A percentile compares a stretch with the other conserved stretches of the same genome.
Evolutionary conservation across 2,797 vertebrate genomes (phyloP).

Genomic region (Ataeniobius toweri): DNA sequence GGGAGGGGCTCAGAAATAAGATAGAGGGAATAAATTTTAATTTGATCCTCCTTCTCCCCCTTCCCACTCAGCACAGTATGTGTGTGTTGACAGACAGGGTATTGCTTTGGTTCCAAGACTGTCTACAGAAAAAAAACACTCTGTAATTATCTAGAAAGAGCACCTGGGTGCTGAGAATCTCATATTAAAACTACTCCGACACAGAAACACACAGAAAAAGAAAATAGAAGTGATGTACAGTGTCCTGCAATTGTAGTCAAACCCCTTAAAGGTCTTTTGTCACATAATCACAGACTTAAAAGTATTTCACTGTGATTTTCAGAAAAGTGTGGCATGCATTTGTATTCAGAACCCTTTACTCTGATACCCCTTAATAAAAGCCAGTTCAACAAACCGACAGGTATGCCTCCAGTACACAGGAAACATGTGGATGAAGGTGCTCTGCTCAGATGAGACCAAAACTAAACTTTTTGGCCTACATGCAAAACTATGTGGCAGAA

Average conservation of each 20-base stretch:
- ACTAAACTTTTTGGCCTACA: background rate
- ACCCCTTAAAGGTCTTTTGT: background rate
- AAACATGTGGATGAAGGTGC: background rate
- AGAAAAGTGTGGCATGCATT: background rate
- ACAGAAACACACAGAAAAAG: constrained; percentile 11
- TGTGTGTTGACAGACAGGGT: constrained; percentile 55
- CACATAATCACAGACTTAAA: background rate
- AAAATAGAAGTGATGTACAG: constrained; percentile 15
- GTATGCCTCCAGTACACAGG: no score
- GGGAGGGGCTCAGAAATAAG: constrained; percentile 45
- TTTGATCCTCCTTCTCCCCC: constrained; percentile 39
- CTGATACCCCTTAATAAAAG: background rate
- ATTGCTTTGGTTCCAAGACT: constrained; percentile 61
- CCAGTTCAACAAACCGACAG: no score
- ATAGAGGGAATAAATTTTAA: constrained; percentile 60
- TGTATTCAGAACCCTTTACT: background rate
- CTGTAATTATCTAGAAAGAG: constrained; percentile 70
- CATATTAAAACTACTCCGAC: constrained; percentile 46
- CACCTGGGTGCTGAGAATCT: constrained; percentile 66
- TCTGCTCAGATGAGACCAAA: background rate
- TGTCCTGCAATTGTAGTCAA: background rate
- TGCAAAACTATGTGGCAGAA: background rate
- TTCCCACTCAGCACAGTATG: constrained; percentile 18
- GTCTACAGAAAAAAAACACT: constrained; percentile 51
- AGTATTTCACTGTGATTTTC: background rate